A percentile compares a stretch with the other conserved stretches of the same genome.
Evolutionary conservation across 2,113 vertebrate genomes (phyloP).

Genomic region (Chamaetylas fuelleborni): DNA sequence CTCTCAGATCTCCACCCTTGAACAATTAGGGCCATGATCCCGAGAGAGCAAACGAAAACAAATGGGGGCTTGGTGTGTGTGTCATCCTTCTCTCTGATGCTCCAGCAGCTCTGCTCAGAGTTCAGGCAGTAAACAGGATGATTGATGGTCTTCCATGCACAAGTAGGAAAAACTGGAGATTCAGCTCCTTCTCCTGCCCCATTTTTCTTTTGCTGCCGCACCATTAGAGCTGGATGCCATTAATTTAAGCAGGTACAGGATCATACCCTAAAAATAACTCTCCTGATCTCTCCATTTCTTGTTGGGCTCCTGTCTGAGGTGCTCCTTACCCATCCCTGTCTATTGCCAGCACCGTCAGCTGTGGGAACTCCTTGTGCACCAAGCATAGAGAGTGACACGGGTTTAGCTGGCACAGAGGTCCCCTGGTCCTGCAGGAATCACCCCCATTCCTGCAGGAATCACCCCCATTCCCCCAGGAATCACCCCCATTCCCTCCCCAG

Average conservation of each 20-base stretch:
- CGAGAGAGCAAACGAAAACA: not conserved
- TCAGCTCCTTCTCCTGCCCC: constrained; percentile 45
- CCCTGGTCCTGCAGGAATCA: accelerated
- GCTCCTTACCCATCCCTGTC: accelerated
- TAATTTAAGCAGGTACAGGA: constrained; percentile 48
- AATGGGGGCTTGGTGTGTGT: not conserved
- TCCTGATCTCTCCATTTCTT: constrained; percentile 31
- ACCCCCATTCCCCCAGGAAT: not conserved
- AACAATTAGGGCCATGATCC: not conserved
- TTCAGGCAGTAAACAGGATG: constrained; percentile 19
- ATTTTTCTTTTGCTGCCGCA: constrained; percentile 48
- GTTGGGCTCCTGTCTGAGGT: accelerated
- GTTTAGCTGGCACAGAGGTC: not conserved
- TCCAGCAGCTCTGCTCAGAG: not conserved
- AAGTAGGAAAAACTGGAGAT: constrained; percentile 56
- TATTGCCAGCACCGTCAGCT: accelerated
- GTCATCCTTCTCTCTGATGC: constrained; percentile 13
- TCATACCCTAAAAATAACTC: constrained; percentile 47
- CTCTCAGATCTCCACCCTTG: not conserved
- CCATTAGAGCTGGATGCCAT: constrained; percentile 43
- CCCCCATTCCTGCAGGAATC: not conserved
- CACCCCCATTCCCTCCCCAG: not conserved
- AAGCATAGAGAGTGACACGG: accelerated
- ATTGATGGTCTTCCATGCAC: not conserved
- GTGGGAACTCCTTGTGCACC: not conserved